These are phyloP conservation scores for Lathronympha strigana DNA, from an alignment of 2,888 invertebrate species.

Conservation along the genomic window DNA sequence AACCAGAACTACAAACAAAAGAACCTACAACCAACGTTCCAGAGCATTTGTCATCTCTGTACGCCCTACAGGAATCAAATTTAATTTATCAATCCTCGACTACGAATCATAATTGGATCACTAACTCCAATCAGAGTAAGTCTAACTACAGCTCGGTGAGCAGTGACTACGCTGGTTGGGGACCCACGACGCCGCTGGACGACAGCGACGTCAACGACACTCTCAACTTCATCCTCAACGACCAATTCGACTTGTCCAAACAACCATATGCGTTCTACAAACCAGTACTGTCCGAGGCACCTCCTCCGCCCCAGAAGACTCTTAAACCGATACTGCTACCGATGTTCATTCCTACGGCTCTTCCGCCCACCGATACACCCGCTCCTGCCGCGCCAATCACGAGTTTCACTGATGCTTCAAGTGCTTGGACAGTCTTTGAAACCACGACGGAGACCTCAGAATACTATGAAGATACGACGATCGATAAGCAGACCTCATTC, in stretches of 20 bases:
- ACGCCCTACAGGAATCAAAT: slow-evolving; percentile 85
- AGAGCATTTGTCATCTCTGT: slow-evolving; percentile 68
- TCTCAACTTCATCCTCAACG: slow-evolving; percentile 69
- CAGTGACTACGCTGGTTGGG: slow-evolving; percentile 80
- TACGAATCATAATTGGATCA: slow-evolving; percentile 76
- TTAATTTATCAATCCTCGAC: slow-evolving; percentile 87
- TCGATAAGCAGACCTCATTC: slow-evolving; percentile 53
- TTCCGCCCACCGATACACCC: slow-evolving; percentile 55
- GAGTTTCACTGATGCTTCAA: slow-evolving; percentile 53
- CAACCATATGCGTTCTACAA: slow-evolving; percentile 71
- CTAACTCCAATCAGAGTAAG: slow-evolving; percentile 63
- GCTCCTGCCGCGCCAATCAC: slow-evolving; percentile 44
- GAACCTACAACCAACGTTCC: slow-evolving; percentile 54
- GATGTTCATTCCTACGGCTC: slow-evolving; percentile 67
- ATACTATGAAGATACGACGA: slow-evolving; percentile 60
- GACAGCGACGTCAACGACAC: slow-evolving; percentile 67
- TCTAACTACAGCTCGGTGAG: slow-evolving; percentile 63
- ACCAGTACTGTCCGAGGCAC: slow-evolving; percentile 69
- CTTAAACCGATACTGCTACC: slow-evolving; percentile 53
- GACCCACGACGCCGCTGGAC: slow-evolving; percentile 74
- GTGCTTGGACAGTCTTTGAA: slow-evolving; percentile 32
- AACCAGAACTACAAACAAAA: slow-evolving; percentile 53
- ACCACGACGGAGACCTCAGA: slow-evolving; percentile 46
- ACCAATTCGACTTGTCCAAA: slow-evolving; percentile 57
- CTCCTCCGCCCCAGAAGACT: slow-evolving; percentile 65